Conservation (phyloP, 2,797 vertebrate species). For the Limosa lapponica region DNA sequence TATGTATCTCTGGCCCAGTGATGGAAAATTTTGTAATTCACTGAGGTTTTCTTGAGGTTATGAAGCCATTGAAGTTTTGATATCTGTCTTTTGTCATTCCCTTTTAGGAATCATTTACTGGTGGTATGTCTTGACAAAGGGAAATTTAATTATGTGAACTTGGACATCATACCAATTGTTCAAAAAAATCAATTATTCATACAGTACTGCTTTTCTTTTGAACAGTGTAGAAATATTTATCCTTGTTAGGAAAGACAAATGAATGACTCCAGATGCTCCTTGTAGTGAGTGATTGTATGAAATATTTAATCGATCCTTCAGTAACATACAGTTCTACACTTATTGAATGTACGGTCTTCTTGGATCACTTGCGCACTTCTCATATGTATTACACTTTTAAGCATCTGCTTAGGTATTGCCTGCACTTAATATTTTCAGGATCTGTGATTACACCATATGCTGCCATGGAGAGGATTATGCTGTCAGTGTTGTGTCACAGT, state of each 20-base stretch:
- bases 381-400: not conserved
- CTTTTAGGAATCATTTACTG: not conserved
- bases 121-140: not conserved
- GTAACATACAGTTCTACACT: not conserved
- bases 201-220: not conserved
- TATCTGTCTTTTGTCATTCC: not conserved
- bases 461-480: constrained; percentile 4
- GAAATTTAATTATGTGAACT: not conserved
- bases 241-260: not conserved
- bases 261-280: not conserved
- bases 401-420: not conserved
- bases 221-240: not conserved
- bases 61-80: not conserved
- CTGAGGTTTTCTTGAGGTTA: not conserved
- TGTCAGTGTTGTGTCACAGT: constrained; percentile 7
- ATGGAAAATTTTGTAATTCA: not conserved
- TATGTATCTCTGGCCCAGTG: not conserved
- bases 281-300: not conserved
- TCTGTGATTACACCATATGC: constrained; percentile 19
- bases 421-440: not conserved
- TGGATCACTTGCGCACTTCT: not conserved
- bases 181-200: not conserved
- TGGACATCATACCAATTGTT: not conserved
- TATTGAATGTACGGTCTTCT: not conserved
- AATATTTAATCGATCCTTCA: not conserved